Evolutionary conservation across 2,113 vertebrate species (phyloP).

Genomic region (Aplodontia rufa): DNA sequence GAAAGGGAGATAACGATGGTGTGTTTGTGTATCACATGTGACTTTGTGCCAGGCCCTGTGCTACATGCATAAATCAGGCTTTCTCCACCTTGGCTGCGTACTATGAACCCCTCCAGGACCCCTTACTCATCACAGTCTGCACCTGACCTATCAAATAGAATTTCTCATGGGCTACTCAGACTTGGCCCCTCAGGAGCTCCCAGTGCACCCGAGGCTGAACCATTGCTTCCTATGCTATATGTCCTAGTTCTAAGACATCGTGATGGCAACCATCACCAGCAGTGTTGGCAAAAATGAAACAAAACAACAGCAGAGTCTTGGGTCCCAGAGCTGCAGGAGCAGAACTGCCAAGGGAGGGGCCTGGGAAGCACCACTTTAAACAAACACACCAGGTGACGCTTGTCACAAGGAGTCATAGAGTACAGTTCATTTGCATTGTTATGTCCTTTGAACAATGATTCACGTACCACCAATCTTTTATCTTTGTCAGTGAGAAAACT

Average conservation of each 20-base stretch:
- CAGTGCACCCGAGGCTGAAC: neutral
- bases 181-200: neutral
- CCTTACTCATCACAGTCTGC: neutral
- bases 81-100: neutral
- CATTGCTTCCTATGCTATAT: rapidly evolving
- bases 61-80: neutral
- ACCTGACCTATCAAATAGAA: neutral
- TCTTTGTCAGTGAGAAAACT: neutral
- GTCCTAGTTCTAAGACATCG: neutral
- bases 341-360: neutral
- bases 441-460: neutral
- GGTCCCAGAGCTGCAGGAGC: neutral
- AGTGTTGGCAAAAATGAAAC: neutral
- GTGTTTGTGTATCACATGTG: neutral
- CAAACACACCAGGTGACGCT: neutral
- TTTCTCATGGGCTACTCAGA: neutral
- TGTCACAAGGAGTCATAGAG: neutral
- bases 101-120: neutral
- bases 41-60: neutral
- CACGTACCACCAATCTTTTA: neutral
- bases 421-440: neutral
- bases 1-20: neutral
- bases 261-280: neutral
- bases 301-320: neutral
- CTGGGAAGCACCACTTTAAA: neutral